A percentile compares a stretch with the other conserved stretches of the same genome.
Conservation (phyloP, 2,113 vertebrate genomes). For the Oreochromis aureus region DNA sequence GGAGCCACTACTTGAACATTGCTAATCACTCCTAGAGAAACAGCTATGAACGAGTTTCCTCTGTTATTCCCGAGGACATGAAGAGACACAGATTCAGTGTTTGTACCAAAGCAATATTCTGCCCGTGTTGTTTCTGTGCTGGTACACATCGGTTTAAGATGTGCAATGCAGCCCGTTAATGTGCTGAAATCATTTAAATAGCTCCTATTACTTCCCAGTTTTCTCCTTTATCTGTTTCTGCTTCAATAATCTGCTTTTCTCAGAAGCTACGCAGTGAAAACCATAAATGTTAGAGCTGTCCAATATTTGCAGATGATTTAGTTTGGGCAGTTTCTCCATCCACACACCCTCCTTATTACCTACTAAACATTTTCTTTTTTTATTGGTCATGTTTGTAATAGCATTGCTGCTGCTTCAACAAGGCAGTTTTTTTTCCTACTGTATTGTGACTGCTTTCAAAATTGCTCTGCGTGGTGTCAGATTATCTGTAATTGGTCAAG, state of each 20-base stretch:
- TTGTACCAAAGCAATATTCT: neutral
- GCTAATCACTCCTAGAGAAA: neutral
- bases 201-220: neutral
- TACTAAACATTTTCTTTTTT: neutral
- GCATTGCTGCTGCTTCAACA: neutral
- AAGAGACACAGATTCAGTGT: neutral
- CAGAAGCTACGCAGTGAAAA: neutral
- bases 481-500: neutral
- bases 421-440: neutral
- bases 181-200: neutral
- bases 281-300: neutral
- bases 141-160: neutral
- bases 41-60: neutral
- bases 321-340: neutral
- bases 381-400: neutral
- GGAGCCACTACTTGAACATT: neutral
- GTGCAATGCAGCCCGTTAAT: neutral
- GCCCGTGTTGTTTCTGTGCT: neutral
- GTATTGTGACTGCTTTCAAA: neutral
- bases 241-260: neutral
- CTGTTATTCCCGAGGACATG: neutral
- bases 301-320: neutral
- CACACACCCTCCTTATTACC: neutral
- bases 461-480: neutral
- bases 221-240: neutral